phyloP scores from a whole-genome alignment of 2,888 invertebrate species.

The Eristalis pertinax region DNA sequence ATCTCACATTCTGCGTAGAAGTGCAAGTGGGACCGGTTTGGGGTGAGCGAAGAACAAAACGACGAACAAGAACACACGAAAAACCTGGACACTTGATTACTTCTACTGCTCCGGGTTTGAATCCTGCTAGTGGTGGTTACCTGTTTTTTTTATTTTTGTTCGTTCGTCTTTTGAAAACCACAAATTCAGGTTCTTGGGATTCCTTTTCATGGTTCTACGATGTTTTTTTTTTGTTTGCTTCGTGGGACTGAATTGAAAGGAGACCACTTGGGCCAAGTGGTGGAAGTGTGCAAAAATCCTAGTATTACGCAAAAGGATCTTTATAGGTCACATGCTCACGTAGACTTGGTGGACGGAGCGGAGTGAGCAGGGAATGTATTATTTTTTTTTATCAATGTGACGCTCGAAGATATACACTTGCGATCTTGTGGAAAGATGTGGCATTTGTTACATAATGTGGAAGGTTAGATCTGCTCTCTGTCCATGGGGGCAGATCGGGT shows the following conservation, averaged over 20 bases:
- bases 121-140: slow-evolving; percentile 28
- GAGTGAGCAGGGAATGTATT: background rate
- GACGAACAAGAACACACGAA: background rate
- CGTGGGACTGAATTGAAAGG: background rate
- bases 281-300: slow-evolving; percentile 59
- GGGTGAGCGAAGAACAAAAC: background rate
- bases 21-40: slow-evolving; percentile 32
- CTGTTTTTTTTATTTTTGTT: background rate
- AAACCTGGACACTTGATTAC: slow-evolving; percentile 50
- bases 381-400: background rate
- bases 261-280: background rate
- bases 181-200: slow-evolving; percentile 50
- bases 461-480: too few relatives aligned
- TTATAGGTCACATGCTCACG: slow-evolving; percentile 75
- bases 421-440: background rate
- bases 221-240: background rate
- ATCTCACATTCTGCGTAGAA: slow-evolving; percentile 2
- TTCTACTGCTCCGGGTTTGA: slow-evolving; percentile 1
- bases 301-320: slow-evolving; percentile 75
- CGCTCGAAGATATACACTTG: background rate
- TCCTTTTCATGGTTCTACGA: background rate
- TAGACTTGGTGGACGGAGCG: background rate
- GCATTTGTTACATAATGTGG: too few relatives aligned
- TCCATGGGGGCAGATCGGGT: too few relatives aligned
- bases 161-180: slow-evolving; percentile 4